Evolutionary conservation across 2,113 vertebrate genomes (phyloP), one percentile per base, ranked within the genome.

Genomic region (Athene noctua): DNA sequence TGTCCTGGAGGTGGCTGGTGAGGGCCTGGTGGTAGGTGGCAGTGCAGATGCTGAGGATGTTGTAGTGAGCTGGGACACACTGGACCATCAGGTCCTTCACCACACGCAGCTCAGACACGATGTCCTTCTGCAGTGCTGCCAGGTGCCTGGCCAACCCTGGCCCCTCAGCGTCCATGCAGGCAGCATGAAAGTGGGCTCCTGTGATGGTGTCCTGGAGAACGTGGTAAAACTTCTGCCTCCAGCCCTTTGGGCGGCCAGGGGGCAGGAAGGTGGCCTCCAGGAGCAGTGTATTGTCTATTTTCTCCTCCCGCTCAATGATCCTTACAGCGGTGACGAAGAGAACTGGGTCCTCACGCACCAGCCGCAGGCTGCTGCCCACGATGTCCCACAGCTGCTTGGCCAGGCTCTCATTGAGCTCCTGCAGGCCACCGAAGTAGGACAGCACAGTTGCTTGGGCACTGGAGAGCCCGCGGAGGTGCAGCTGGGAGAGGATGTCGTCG

Each of bases 241-340:
- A 99, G 93, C 98, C 97, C 91, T 99, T 99, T 20, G 99, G 99
- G 27, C 98, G 97, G 15, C 98, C 99, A 2, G 98, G 97, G 22
- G 98, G 98, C 38, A 98, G 96, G 61, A 98, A 98, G 44, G 91
- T 84, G 36, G 96, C 86, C 27, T 91, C 72, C 82, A 98, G 97
- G 75, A 98, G 96, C 47, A 99, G 96, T 40, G 95, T 71, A 4
- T 73, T 88, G 90, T 98, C 99, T 73, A 99, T 97, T 38, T 98
- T 96, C 92, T 99, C 98, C 75, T 99, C 99, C 11, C 99, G 97
- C 95, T 99, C 99, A 0, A 99, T 98, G 59, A 99, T 99, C 62
- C 99, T 98, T 71, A 99, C 96, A 1, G 99, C 99, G 0, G 99
- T 99, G 42, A 99, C 99, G 9, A 99, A 98, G 5, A 98, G 98